phyloP scores from a whole-genome alignment of 2,113 vertebrate genomes.

The Sardina pilchardus region DNA sequence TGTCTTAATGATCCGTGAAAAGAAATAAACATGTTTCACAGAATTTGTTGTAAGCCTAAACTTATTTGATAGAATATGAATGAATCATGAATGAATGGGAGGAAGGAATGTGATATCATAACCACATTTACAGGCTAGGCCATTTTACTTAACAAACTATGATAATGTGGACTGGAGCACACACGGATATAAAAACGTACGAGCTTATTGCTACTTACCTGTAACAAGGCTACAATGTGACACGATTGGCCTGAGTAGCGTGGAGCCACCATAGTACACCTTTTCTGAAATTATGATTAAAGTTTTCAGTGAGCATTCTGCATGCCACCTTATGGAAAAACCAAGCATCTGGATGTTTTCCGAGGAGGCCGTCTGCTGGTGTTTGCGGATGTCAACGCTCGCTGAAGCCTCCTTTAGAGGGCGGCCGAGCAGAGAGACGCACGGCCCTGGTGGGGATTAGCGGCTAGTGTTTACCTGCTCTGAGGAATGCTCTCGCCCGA shows the following conservation, averaged over 20 bases:
- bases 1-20: not conserved
- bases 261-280: too few species aligned
- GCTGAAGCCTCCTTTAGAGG: constrained; percentile 67
- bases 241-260: too few species aligned
- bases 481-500: constrained; percentile 71
- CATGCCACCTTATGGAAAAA: not conserved
- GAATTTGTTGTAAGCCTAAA: not conserved
- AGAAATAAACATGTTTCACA: not conserved
- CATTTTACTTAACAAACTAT: not conserved
- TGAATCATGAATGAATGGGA: too few species aligned
- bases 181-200: too few species aligned
- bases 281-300: too few species aligned
- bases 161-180: too few species aligned
- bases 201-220: not conserved
- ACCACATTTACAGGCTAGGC: not conserved
- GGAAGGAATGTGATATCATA: not conserved
- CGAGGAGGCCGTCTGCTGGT: constrained; percentile 23
- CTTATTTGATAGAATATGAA: not conserved
- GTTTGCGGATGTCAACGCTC: constrained; percentile 75
- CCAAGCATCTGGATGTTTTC: not conserved
- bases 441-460: constrained; percentile 71
- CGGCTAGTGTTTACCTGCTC: constrained; percentile 74
- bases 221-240: not conserved
- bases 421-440: constrained; percentile 53
- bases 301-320: not conserved